Evolutionary conservation across 2,797 vertebrate species (phyloP).

Genomic region (Dendrocincla fuliginosa): DNA sequence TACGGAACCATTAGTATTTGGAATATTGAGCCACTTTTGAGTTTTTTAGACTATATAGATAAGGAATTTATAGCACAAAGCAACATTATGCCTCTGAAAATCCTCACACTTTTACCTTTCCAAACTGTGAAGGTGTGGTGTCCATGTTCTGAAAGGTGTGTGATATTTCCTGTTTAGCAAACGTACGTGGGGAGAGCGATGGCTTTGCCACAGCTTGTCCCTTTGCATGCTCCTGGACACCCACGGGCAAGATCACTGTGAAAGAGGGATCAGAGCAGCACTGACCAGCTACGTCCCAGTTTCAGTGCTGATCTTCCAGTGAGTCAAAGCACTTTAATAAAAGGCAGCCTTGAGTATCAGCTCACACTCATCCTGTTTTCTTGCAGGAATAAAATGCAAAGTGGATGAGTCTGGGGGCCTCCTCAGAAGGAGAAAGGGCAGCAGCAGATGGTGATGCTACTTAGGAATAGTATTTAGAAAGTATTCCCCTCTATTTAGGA

Average conservation of each 20-base stretch:
- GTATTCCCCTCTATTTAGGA: not conserved
- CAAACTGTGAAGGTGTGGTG: not conserved
- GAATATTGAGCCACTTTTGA: not conserved
- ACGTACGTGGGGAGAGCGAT: rapidly evolving
- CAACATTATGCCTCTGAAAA: not conserved
- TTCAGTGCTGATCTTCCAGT: not conserved
- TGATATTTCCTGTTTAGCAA: not conserved
- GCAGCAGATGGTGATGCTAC: not conserved
- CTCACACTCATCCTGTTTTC: not conserved
- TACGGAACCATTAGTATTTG: not conserved
- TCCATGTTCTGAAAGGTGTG: rapidly evolving
- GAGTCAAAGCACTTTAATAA: not conserved
- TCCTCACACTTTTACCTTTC: not conserved
- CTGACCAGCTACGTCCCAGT: not conserved
- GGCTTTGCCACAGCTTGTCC: not conserved
- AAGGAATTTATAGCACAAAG: not conserved
- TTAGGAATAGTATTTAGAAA: not conserved
- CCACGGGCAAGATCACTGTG: not conserved
- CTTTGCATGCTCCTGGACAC: rapidly evolving
- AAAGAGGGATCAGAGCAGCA: not conserved
- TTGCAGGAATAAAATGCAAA: not conserved
- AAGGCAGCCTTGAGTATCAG: not conserved
- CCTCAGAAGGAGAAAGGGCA: not conserved
- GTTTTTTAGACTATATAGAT: not conserved
- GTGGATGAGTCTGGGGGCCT: not conserved